phyloP scores from a whole-genome alignment of 2,797 vertebrate species.

The Ficedula albicollis region DNA sequence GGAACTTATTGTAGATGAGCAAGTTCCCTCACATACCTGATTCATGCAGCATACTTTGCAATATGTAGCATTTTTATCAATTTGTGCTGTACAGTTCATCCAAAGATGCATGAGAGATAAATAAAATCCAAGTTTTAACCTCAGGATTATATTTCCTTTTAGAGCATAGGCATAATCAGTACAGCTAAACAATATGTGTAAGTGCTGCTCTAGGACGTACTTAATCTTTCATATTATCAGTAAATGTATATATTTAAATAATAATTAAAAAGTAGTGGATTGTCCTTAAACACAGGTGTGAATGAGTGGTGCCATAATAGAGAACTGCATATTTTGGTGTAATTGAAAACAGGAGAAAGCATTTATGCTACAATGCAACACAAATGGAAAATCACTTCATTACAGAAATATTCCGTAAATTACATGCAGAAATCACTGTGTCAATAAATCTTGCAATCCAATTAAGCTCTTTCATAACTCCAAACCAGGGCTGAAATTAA shows the following conservation, averaged over 20 bases:
- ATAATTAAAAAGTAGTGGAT: background rate
- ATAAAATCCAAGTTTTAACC: background rate
- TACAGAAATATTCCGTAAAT: conserved; percentile 7
- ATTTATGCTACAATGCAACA: background rate
- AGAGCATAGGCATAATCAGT: background rate
- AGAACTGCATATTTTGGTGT: background rate
- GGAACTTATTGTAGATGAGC: background rate
- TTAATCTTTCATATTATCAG: background rate
- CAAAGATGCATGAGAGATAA: background rate
- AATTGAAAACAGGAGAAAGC: background rate
- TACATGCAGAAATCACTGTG: background rate
- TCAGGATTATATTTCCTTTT: background rate
- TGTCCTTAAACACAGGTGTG: background rate
- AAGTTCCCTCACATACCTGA: background rate
- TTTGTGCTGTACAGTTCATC: background rate
- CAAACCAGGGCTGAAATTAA: background rate
- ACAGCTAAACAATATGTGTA: background rate
- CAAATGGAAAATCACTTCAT: background rate
- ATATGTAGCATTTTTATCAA: background rate
- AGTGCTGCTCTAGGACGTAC: background rate
- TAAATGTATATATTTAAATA: background rate
- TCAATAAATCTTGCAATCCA: background rate
- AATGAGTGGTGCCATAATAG: background rate
- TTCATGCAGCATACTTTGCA: background rate
- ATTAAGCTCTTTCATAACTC: background rate